Evolutionary conservation across 2,797 vertebrate species (phyloP).

Genomic region (Pseudopleuronectes americanus): DNA sequence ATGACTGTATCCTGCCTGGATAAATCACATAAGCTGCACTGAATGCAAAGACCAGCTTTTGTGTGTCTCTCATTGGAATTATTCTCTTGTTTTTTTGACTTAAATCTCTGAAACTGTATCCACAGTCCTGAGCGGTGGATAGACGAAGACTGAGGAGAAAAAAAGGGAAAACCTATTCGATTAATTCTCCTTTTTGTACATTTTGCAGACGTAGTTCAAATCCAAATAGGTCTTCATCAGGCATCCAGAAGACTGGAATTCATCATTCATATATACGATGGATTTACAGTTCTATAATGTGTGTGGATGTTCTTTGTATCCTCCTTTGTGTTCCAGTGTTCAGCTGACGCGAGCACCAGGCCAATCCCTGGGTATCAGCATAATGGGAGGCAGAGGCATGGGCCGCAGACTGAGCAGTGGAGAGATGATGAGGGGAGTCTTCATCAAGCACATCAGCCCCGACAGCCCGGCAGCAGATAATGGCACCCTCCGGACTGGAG

Average conservation of each 20-base stretch:
- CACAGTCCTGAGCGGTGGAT: conserved; percentile 25
- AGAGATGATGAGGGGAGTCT: conserved; percentile 96
- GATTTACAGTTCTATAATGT: conserved; percentile 22
- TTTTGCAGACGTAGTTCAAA: conserved; percentile 37
- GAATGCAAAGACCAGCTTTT: conserved; percentile 50
- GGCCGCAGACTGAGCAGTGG: conserved; percentile 93
- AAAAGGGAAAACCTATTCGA: conserved; percentile 22
- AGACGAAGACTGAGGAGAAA: conserved; percentile 15
- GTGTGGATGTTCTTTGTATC: conserved; percentile 21
- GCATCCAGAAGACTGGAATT: conserved; percentile 23
- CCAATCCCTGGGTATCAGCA: conserved; percentile 95
- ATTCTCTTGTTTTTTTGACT: conserved; percentile 69
- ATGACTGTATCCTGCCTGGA: conserved; percentile 39
- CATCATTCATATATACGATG: conserved; percentile 15
- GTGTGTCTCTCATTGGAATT: conserved; percentile 50
- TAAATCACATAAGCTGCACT: conserved; percentile 59
- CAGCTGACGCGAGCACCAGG: conserved; percentile 88
- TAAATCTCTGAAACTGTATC: conserved; percentile 61
- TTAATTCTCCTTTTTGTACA: conserved; percentile 42
- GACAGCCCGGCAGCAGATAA: conserved; percentile 93
- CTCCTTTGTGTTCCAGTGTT: conserved; percentile 82
- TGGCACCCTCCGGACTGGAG: conserved; percentile 91
- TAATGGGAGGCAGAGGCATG: conserved; percentile 96
- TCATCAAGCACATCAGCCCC: conserved; percentile 95
- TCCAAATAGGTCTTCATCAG: conserved; percentile 25